Conservation (phyloP, 2,888 invertebrate species). For the Cantharis rufa region DNA sequence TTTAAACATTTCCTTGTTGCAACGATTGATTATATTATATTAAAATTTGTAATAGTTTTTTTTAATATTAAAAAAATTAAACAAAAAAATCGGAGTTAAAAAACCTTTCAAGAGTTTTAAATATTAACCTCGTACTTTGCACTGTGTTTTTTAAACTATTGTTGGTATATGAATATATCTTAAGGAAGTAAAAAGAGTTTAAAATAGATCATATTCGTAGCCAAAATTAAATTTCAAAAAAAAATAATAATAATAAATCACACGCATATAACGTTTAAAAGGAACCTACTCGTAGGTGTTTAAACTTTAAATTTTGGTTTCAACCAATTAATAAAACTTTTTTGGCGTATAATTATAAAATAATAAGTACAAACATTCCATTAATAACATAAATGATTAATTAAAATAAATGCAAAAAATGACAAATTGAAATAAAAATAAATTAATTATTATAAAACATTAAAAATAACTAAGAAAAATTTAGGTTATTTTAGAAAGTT, state of each 20-base stretch:
- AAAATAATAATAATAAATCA: background rate
- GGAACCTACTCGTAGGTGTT: background rate
- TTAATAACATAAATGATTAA: background rate
- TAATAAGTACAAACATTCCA: background rate
- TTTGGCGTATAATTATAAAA: background rate
- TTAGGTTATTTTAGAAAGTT: conserved; percentile 2
- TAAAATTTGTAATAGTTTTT: too few relatives aligned
- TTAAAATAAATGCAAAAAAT: background rate
- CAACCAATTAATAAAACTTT: background rate
- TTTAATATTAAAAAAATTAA: too few relatives aligned
- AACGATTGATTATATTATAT: too few relatives aligned
- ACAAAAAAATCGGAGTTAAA: too few relatives aligned
- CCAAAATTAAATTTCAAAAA: background rate
- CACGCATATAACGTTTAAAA: background rate
- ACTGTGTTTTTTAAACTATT: background rate
- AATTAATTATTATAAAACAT: background rate
- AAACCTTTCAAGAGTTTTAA: too few relatives aligned
- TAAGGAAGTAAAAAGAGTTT: background rate
- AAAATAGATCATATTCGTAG: background rate
- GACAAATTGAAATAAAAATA: background rate
- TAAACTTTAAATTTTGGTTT: background rate
- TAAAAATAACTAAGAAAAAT: background rate
- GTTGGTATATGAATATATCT: background rate
- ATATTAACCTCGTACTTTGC: background rate
- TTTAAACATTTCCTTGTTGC: too few relatives aligned